Conservation (phyloP, 2,888 invertebrate genomes). For the Himalopsyche kuldschensis region DNA sequence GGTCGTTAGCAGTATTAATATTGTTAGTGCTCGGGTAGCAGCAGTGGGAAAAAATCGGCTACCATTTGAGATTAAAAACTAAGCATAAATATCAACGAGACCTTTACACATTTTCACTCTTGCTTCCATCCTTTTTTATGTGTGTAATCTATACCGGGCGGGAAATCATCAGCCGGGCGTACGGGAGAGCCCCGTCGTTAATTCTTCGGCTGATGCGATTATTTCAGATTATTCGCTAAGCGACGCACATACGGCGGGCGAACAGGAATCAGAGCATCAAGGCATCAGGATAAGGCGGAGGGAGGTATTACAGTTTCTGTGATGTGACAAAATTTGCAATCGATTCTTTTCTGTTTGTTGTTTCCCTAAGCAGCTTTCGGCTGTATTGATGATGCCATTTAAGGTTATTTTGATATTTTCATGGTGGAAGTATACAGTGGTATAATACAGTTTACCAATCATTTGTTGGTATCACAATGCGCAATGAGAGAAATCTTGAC, state of each 20-base stretch:
- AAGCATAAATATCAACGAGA: background rate
- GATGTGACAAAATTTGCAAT: background rate
- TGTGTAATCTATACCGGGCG: background rate
- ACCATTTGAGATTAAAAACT: no score
- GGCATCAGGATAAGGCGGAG: background rate
- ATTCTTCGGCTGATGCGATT: constrained; percentile 20
- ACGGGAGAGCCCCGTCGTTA: background rate
- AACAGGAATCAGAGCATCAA: background rate
- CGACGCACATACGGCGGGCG: background rate
- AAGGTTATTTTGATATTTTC: no score
- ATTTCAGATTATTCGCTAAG: constrained; percentile 7
- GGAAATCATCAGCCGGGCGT: background rate
- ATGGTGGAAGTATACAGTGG: no score
- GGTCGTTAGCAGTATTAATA: no score
- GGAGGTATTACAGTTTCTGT: background rate
- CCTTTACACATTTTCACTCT: background rate
- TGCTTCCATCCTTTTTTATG: background rate
- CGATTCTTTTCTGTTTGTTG: background rate
- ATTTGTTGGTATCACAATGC: no score
- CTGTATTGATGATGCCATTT: no score
- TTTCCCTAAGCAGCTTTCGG: no score
- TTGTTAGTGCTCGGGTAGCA: no score
- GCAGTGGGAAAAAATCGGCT: no score
- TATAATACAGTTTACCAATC: no score
- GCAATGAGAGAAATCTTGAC: no score